Percentiles rank a stretch among this genome's conserved stretches.
Evolutionary conservation across 2,888 invertebrate species (phyloP).

Genomic region (Ptychoptera albimana): DNA sequence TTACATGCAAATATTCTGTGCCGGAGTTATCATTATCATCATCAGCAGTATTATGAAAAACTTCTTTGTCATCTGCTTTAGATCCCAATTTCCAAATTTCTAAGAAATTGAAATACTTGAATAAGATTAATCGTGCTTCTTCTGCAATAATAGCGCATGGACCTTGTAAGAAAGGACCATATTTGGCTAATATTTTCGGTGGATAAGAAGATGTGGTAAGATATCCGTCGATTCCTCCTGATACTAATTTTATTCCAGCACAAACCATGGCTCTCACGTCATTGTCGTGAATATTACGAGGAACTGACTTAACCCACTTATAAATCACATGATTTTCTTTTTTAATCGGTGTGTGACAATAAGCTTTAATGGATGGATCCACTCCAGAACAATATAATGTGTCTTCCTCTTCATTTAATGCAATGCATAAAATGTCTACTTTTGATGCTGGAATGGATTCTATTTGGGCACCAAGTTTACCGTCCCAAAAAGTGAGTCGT

Average conservation of each 20-base stretch:
- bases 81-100: slow-evolving; percentile 47
- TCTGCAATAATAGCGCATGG: slow-evolving; percentile 39
- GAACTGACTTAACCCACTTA: slow-evolving; percentile 70
- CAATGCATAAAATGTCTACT: slow-evolving; percentile 62
- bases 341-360: slow-evolving; percentile 45
- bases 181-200: slow-evolving; percentile 39
- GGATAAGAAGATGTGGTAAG: slow-evolving; percentile 55
- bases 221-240: slow-evolving; percentile 70
- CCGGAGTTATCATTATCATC: slow-evolving; percentile 12
- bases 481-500: slow-evolving; percentile 77
- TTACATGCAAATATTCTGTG: slow-evolving; percentile 23
- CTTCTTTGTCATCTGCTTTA: slow-evolving; percentile 15
- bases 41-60: background rate
- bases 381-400: slow-evolving; percentile 65
- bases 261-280: slow-evolving; percentile 64
- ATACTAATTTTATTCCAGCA: slow-evolving; percentile 45
- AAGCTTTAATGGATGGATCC: slow-evolving; percentile 64
- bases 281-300: slow-evolving; percentile 68
- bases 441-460: slow-evolving; percentile 66
- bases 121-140: slow-evolving; percentile 37
- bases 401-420: slow-evolving; percentile 51
- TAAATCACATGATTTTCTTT: slow-evolving; percentile 33
- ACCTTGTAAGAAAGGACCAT: slow-evolving; percentile 52
- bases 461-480: slow-evolving; percentile 56
- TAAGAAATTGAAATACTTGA: slow-evolving; percentile 43